Evolutionary conservation across 2,888 invertebrate genomes (phyloP), one percentile per base, ranked within the genome.

Genomic region (Lacanobia oleracea): DNA sequence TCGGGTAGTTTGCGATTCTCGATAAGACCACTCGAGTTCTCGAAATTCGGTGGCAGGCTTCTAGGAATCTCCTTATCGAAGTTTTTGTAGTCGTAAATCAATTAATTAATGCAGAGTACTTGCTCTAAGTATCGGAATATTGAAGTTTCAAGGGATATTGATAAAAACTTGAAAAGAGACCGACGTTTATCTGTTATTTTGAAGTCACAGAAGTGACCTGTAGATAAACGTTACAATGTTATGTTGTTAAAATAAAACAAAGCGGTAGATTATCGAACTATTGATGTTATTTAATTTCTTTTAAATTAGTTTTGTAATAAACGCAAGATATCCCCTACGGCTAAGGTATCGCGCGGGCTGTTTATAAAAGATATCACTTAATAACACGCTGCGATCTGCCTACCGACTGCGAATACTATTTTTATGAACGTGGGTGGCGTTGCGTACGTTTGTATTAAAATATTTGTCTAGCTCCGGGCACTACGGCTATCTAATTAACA

Each of bases 351-450:
- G 78, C 73, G 79, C 75, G 74, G 69, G 68, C 71, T 83, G 74
- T 81, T 81, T 75, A 86, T 86, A 86, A 86, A 87, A 88, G 82
- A 86, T 87, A 88, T 86, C 86, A 85, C 87, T 87, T 90, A 91
- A 91, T 91, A 88, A 89, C 86, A 87, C 67, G 84, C 86, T 87
- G 78, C 70, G 77, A 66, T 75, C 78, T 64, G 77, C 77, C 79
- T 81, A 83, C 80, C 73, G 84, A 88, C 85, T 85, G 91, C 90
- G 86, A 89, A 89, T 87, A 86, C 84, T 75, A 89, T 90, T 89
- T 87, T 86, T 87, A 83, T 86, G 81, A 86, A 87, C 90, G 92
- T 93, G 92, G 93, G 93, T 93, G 93, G 93, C 88, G 84, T 82
- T 88, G 85, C 83, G 86, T 85, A 86, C 74, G 68, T 76, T 89